Evolutionary conservation across 2,888 invertebrate genomes (phyloP), one percentile per base, ranked within the genome.

Genomic region (Amphipyra berbera): DNA sequence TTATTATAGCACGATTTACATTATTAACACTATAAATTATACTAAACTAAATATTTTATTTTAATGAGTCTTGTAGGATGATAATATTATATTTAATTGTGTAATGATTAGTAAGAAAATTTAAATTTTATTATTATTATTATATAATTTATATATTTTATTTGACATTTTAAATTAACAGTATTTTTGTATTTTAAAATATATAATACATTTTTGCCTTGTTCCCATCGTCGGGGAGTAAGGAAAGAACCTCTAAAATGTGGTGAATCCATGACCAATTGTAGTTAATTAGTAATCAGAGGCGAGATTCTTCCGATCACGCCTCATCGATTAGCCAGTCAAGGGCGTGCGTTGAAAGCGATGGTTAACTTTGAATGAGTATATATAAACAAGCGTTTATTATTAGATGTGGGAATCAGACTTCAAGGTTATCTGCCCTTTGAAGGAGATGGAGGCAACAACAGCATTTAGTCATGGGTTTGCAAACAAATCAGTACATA

Each of bases 201-300:
- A n/a, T n/a, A n/a, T n/a, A n/a, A n/a, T n/a, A n/a, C n/a, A n/a
- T 38, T 59, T 46, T 55, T 63, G 15, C 33, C 12, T 10, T 13
- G 5, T 64, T 45, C 52, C 37, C 42, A 52, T 48, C 46, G 12
- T 2, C 6, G 37, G n/a, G 30, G 27, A 49, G 40, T 35, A 37
- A 53, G 35, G 54, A 55, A 73, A 69, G 68, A 79, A 75, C 50
- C 45, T 61, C 38, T 41, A 56, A 72, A 76, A 78, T 61, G 66
- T 72, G 61, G 77, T 82, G 83, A 85, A 68, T 60, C 82, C 85
- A 79, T 88, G 82, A 82, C 90, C 78, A 89, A 90, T 88, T 76
- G 76, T 40, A 62, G 76, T 72, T 90, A 88, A 91, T 91, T 88
- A 86, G 71, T 61, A 79, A 75, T 76, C 75, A 76, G 77, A 73